Base-by-base conservation (phyloP, 2,113 vertebrate species). In the Pangasianodon gigas region DNA sequence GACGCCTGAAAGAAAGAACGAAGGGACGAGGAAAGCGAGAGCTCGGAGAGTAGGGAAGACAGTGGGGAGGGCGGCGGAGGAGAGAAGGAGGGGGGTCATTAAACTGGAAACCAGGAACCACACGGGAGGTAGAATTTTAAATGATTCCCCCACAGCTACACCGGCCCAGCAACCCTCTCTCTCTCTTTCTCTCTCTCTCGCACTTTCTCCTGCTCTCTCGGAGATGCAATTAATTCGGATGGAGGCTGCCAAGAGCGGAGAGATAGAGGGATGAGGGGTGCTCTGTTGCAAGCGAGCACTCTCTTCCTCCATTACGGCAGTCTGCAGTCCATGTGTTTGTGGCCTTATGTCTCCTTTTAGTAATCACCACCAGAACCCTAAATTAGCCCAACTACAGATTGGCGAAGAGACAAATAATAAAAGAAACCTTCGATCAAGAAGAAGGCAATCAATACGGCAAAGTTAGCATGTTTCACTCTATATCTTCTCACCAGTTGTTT, bases 111-210 rank as follows among this genome's bases (percentile, higher is more conserved):
- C 94, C 94, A 93, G 94, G 92, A 93, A 94, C 94, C 96, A 95
- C 96, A 96, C 94, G 94, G 95, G 95, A 96, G 94, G 94, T 92
- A 94, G 94, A 95, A 96, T 96, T 95, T 95, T 93, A 96, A 96
- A 95, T 94, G 95, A 95, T 93, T 95, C 95, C 94, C 94, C 96
- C 94, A 94, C 95, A 95, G 95, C 95, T 93, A 94, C 93, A 95
- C 94, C 93, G 93, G 94, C 94, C 95, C 93, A 94, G 95, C 93
- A 95, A 88, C 60, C 51, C 93, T 93, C 94, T 94, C 94, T 95
- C 94, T 93, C 94, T 94, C 88, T 80, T 93, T 58, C 77, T 87
- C 58, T 89, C 82, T 65, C 60, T 46, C 88, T 91, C 87, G 69
- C 89, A 89, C 84, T 18, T 84, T 91, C 87, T 91, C 89, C 89